These are phyloP conservation scores for Pseudomugil gertrudae DNA, from an alignment of 2,797 vertebrate genomes.

Conservation along the genomic window DNA sequence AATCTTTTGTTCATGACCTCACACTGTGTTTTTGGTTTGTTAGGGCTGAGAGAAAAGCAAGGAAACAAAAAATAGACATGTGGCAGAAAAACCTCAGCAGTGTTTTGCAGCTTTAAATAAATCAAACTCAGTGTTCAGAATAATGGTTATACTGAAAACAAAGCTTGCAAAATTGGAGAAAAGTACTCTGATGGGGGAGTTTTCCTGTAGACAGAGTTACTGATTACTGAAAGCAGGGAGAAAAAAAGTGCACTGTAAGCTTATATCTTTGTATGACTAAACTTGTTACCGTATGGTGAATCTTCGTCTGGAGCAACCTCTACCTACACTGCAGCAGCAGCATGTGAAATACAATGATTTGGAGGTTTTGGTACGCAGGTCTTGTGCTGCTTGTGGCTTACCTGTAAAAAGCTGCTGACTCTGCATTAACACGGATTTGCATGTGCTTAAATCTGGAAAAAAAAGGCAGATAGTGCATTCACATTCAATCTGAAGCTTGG, in stretches of 20 bases:
- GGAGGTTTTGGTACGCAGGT: neutral
- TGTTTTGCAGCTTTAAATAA: neutral
- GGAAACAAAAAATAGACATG: neutral
- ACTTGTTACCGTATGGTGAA: neutral
- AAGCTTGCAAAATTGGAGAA: neutral
- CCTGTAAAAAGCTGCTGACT: constrained; percentile 96
- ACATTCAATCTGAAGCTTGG: too few species aligned
- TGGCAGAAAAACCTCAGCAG: neutral
- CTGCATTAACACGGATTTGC: constrained; percentile 95
- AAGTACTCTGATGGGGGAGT: neutral
- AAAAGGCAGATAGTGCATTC: neutral
- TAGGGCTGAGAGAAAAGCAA: neutral
- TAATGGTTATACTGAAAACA: neutral
- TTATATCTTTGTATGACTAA: neutral
- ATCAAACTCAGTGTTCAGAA: neutral
- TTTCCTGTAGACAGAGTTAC: neutral
- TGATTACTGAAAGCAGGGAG: too few species aligned
- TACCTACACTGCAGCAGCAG: neutral
- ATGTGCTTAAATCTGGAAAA: constrained; percentile 94
- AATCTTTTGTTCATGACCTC: neutral
- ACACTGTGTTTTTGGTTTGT: neutral
- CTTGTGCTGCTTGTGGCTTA: constrained; percentile 61
- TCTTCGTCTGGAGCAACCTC: neutral
- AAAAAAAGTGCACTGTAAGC: neutral
- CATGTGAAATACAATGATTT: too few species aligned